These are phyloP conservation scores for Lipotes vexillifer DNA, from an alignment of 2,113 vertebrate species.

Conservation along the genomic window DNA sequence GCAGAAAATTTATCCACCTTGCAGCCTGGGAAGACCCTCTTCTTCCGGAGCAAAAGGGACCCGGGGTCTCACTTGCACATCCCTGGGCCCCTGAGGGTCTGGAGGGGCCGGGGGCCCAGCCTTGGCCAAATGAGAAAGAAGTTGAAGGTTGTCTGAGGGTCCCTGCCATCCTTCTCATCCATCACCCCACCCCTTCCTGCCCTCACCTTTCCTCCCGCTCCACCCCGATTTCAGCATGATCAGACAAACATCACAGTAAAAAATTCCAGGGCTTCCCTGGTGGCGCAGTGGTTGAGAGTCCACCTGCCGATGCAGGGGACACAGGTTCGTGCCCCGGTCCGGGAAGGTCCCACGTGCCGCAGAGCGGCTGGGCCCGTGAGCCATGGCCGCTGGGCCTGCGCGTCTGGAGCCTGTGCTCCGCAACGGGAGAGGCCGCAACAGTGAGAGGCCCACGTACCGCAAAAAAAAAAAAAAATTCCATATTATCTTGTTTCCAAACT, in stretches of 20 bases:
- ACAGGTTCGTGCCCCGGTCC: accelerated
- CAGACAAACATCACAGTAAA: not conserved
- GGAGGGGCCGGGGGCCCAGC: too few relatives aligned
- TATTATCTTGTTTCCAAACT: not conserved
- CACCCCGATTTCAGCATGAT: not conserved
- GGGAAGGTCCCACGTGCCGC: too few relatives aligned
- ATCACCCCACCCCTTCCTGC: not conserved
- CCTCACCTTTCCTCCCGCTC: not conserved
- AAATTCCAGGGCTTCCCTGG: not conserved
- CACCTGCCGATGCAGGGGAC: too few relatives aligned
- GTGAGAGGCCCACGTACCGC: too few relatives aligned
- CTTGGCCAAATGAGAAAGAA: not conserved
- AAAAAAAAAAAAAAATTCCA: too few relatives aligned
- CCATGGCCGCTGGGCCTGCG: too few relatives aligned
- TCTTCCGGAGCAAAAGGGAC: not conserved
- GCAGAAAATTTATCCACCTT: not conserved
- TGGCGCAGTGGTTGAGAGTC: too few relatives aligned
- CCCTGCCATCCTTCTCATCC: not conserved
- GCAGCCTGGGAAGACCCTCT: not conserved
- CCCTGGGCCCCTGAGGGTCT: not conserved
- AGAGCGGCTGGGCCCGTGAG: too few relatives aligned
- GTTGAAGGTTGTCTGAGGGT: not conserved
- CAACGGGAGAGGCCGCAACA: too few relatives aligned
- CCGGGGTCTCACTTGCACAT: not conserved
- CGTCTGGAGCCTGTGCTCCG: too few relatives aligned